Conservation (phyloP, 2,888 invertebrate genomes). For the Marronus borbonicus region DNA sequence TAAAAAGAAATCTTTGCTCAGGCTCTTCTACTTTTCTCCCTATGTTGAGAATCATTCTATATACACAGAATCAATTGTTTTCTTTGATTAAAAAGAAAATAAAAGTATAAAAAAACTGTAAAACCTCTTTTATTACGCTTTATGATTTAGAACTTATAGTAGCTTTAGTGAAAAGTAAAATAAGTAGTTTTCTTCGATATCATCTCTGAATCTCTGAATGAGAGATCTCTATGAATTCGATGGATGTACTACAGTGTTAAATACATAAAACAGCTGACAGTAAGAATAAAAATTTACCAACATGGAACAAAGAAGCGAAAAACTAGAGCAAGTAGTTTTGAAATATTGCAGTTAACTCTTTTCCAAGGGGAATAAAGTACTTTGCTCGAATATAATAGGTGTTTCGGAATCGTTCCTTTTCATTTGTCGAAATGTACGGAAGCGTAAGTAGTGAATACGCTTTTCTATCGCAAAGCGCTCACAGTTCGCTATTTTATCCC, state of each 20-base stretch:
- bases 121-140: too few species aligned
- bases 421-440: constrained; percentile 13
- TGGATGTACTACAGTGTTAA: neutral
- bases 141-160: too few species aligned
- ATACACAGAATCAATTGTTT: too few species aligned
- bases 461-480: constrained; percentile 7
- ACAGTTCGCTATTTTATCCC: constrained; percentile 5
- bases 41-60: too few species aligned
- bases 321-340: constrained; percentile 49
- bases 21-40: too few species aligned
- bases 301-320: constrained; percentile 40
- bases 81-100: too few species aligned
- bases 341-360: constrained; percentile 48
- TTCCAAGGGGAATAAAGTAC: constrained; percentile 43
- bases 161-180: too few species aligned
- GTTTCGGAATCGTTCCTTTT: constrained; percentile 35
- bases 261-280: constrained; percentile 20
- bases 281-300: constrained; percentile 32
- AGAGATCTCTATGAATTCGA: too few species aligned
- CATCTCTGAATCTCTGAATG: too few species aligned
- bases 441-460: neutral
- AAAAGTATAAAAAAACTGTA: too few species aligned
- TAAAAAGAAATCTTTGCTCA: too few species aligned
- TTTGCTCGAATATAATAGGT: constrained; percentile 50
- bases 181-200: too few species aligned